Base-by-base conservation (phyloP, 2,888 invertebrate species). In the Slavum lentiscoides region DNA sequence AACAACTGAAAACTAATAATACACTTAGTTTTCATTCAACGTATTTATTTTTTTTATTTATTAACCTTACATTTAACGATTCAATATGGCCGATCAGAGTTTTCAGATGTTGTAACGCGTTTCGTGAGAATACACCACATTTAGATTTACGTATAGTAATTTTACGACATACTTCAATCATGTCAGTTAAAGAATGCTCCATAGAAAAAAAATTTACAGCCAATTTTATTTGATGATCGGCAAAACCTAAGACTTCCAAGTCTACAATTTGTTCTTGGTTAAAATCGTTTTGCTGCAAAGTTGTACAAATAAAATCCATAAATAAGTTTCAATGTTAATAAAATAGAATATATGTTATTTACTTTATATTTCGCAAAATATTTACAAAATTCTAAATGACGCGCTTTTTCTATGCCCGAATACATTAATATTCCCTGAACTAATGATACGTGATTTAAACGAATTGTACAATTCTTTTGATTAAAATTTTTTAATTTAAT, bases 371-470 rank as follows among this genome's bases (percentile, higher is more conserved):
- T 88, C n/a, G 87, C 86, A 23, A 90, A 85, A 82, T 88, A 87
- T 39, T 85, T 85, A 84, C 88, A 88, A 75, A 90, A 86, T 83
- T 89, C 88, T 72, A 88, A 86, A 84, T 91, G 90, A 83, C 91
- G 91, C 73, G 90, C 82, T 49, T 74, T 82, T 13, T 93, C 92
- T 7, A 97, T 92, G 7, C 93, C 94, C 85, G 93, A 94, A 83
- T 93, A 91, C 76, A 93, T 87, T 17, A 97, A 88, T 81, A 96
- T 89, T 0, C 94, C 92, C 84, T 91, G 89, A 82, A 96, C 85
- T 9, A 96, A 86, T 61, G 90, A 91, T 0, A 92, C 92, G 85
- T 96, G 96, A 86, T 95, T 96, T 82, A 96, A 86, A 77, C 92
- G 90, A 81, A 95, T 89, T 13, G 89, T 87, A 81, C 93, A 91